Base-by-base conservation (phyloP, 1,140 invertebrate species). In the Eueides isabella region DNA sequence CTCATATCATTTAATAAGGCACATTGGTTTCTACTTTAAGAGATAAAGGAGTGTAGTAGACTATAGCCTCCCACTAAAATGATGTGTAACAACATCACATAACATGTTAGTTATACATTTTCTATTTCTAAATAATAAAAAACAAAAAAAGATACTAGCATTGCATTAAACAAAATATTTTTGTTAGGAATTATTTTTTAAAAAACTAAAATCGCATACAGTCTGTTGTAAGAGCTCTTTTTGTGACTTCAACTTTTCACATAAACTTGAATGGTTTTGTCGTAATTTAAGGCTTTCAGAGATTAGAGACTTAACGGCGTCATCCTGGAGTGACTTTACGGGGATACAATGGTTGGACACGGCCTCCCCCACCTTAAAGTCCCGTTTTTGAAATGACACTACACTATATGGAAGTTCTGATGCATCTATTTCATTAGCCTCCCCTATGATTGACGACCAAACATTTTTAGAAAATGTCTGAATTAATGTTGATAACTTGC, bases 401-500 rank as follows among this genome's bases (percentile, higher is more conserved):
- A 92, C 91, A 85, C 89, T 92, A 48, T 92, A 92, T 2, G 89
- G 90, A 35, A 93, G 76, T 55, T 92, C 85, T 5, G 82, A 75
- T 3, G 19, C 48, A 28, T 85, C 82, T 33, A 84, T 81, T 80
- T 90, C 86, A 71, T 75, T 86, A 2, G 84, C 77, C 33, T 87
- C 78, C 28, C 89, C 48, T 74, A 80, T 87, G 19, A 93, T 88
- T 28, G 91, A 90, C 7, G 86, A 86, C 91, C 90, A 92, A 33
- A 86, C 83, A 74, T 87, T 90, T n/a, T 84, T 85, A 9, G 84
- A 87, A 11, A 91, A 79, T 71, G 87, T 86, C 61, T 86, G 82
- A 3, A 81, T 72, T 29, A 86, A 63, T 29, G 31, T 66, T 61
- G 78, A 64, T 62, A 92, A 72, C 66, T 85, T 80, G 35, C 70